phyloP scores from a whole-genome alignment of 2,797 vertebrate genomes.

The Catamblyrhynchus diadema region DNA sequence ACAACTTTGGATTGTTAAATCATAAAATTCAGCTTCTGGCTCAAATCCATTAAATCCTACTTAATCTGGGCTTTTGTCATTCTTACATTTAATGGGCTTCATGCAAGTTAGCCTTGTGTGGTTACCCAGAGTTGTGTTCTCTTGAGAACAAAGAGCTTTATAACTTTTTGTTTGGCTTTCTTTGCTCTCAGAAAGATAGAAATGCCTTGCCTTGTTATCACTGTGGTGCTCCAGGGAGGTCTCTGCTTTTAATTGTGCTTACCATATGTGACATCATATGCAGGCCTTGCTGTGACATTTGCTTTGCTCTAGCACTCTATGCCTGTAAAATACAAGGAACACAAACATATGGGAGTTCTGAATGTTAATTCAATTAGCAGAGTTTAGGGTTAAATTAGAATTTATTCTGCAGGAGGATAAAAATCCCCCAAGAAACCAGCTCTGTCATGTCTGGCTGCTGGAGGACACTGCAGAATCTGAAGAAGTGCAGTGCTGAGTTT shows the following conservation, averaged over 20 bases:
- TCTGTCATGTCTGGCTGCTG: background rate
- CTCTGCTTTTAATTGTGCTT: constrained; percentile 39
- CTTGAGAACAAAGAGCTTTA: background rate
- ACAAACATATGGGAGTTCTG: background rate
- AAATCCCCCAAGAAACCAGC: background rate
- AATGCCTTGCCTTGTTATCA: constrained; percentile 40
- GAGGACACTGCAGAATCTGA: background rate
- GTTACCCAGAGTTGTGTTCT: background rate
- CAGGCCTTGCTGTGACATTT: background rate
- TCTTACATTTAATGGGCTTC: background rate
- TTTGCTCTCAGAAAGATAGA: constrained; percentile 40
- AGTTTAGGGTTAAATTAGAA: background rate
- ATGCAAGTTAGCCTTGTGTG: background rate
- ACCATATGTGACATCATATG: background rate
- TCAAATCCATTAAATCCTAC: background rate
- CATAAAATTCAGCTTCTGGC: background rate
- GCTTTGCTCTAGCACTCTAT: background rate
- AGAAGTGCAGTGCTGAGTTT: background rate
- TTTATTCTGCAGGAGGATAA: background rate
- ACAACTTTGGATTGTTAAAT: background rate
- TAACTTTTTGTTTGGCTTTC: background rate
- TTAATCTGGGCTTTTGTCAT: background rate
- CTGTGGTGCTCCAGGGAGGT: background rate
- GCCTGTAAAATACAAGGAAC: background rate
- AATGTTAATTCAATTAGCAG: background rate